phyloP scores from a whole-genome alignment of 2,888 invertebrate species.

The Heliconius ethilla region DNA sequence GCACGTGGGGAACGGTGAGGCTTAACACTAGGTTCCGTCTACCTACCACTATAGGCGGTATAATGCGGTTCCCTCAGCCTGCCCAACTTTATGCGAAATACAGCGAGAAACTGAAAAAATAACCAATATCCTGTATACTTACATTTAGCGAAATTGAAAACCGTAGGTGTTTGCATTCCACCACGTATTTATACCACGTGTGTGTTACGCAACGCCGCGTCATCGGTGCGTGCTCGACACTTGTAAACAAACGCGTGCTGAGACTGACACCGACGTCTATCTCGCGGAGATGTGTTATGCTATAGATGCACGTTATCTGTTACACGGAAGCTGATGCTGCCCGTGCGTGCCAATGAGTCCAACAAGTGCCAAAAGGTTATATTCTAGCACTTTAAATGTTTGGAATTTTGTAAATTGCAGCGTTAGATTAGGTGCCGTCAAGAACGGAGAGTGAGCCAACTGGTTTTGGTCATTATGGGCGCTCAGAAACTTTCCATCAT shows the following conservation, averaged over 20 bases:
- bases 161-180: background rate
- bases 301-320: constrained; percentile 17
- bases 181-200: constrained; percentile 1
- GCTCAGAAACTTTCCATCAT: background rate
- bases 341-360: background rate
- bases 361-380: background rate
- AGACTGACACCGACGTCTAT: background rate
- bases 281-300: background rate
- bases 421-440: background rate
- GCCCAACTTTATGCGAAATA: too few relatives aligned
- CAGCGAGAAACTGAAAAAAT: too few relatives aligned
- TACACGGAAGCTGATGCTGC: constrained; percentile 9
- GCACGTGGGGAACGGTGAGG: too few relatives aligned
- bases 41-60: too few relatives aligned
- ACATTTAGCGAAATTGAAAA: too few relatives aligned
- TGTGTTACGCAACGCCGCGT: constrained; percentile 16
- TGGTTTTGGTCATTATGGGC: background rate
- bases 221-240: constrained; percentile 17
- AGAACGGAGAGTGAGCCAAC: background rate
- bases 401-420: background rate
- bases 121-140: too few relatives aligned
- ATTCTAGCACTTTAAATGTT: background rate
- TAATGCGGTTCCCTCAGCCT: too few relatives aligned
- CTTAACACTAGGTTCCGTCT: too few relatives aligned
- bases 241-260: constrained; percentile 28